These are phyloP conservation scores for Oenanthe oenanthe DNA, from an alignment of 2,113 vertebrate species.

Conservation along the genomic window DNA sequence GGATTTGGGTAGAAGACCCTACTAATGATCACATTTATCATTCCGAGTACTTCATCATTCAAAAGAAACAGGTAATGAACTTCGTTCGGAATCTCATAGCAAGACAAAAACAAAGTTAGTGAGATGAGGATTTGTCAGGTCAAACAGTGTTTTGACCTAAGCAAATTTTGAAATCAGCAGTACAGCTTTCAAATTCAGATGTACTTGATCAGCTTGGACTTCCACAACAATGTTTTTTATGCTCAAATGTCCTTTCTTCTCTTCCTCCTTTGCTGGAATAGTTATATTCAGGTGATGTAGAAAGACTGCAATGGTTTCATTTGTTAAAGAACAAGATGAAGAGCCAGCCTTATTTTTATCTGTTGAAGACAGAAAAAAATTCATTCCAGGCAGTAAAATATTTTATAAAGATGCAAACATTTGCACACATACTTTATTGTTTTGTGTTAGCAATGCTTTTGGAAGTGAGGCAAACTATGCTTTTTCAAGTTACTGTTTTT, in stretches of 20 bases:
- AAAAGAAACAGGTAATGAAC: constrained; percentile 92
- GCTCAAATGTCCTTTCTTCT: not conserved
- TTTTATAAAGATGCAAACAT: not conserved
- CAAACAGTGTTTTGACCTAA: not conserved
- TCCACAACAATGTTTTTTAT: not conserved
- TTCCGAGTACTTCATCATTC: constrained; percentile 96
- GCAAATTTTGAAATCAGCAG: not conserved
- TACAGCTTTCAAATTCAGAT: not conserved
- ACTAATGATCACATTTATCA: constrained; percentile 98
- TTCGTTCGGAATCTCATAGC: not conserved
- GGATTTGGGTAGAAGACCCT: constrained; percentile 99
- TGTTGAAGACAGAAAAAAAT: not conserved
- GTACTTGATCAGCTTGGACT: not conserved
- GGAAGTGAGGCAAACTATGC: not conserved
- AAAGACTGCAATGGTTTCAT: not conserved
- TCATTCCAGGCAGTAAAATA: not conserved
- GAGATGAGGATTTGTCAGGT: not conserved
- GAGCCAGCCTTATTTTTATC: not conserved
- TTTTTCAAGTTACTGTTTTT: constrained; percentile 1
- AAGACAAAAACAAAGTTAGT: not conserved
- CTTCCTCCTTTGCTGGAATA: not conserved
- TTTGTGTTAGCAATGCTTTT: not conserved
- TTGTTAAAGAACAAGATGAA: not conserved
- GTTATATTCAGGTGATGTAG: not conserved
- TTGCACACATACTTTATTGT: not conserved